These are phyloP conservation scores for Probosciger aterrimus DNA, from an alignment of 2,113 vertebrate genomes.

Conservation along the genomic window DNA sequence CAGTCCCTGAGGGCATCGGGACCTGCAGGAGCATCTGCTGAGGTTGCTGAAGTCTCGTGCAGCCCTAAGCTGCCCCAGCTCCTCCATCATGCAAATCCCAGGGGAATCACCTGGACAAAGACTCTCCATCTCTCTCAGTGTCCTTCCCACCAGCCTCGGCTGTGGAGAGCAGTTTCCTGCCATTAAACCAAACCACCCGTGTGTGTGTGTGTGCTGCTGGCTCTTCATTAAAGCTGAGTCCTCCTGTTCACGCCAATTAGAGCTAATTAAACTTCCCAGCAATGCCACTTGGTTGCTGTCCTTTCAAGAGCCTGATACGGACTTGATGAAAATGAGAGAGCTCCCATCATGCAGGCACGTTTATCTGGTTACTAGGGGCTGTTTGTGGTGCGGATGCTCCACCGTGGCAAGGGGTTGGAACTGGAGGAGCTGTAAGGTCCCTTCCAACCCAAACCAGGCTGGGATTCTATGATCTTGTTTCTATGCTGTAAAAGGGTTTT, in stretches of 20 bases:
- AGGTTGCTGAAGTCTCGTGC: neutral
- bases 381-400: accelerated
- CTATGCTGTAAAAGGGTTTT: neutral
- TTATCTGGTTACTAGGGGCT: neutral
- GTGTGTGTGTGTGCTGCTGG: neutral
- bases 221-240: neutral
- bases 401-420: neutral
- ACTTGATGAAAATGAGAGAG: accelerated
- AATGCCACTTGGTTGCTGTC: neutral
- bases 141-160: neutral
- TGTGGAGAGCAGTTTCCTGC: neutral
- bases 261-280: neutral
- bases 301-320: neutral
- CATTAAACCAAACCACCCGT: neutral
- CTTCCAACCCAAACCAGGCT: neutral
- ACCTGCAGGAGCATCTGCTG: neutral
- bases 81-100: neutral
- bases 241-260: neutral
- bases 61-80: neutral
- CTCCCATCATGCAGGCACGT: accelerated
- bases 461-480: neutral
- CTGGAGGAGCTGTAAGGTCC: neutral
- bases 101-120: neutral
- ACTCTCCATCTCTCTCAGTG: too few species aligned
- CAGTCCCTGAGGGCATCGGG: accelerated